These are phyloP conservation scores for Danio rerio DNA, from an alignment of 2,113 vertebrate species.

Conservation along the genomic window DNA sequence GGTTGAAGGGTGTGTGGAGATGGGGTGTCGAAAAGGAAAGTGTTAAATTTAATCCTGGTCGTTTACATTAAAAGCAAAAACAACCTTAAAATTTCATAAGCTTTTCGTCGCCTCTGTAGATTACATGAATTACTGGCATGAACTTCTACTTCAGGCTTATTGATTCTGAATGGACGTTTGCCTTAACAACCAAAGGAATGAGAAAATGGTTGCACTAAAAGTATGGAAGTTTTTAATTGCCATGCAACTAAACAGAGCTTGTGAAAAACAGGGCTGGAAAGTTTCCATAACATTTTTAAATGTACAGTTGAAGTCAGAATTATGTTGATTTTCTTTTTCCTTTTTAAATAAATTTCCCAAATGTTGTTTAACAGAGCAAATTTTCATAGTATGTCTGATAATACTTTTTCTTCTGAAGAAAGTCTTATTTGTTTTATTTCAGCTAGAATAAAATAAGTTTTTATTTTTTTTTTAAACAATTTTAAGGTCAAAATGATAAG, in stretches of 20 bases:
- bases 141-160: slow-evolving; percentile 36
- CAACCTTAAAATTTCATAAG: slow-evolving; percentile 67
- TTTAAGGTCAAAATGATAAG: too few species aligned
- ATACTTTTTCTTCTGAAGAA: too few species aligned
- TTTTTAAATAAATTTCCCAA: too few species aligned
- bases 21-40: slow-evolving; percentile 47
- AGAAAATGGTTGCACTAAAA: slow-evolving; percentile 25
- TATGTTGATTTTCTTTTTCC: too few species aligned
- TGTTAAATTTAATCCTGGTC: slow-evolving; percentile 67
- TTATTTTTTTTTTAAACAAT: too few species aligned
- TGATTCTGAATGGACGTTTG: slow-evolving; percentile 24
- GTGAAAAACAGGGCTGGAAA: not conserved
- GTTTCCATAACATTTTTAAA: not conserved
- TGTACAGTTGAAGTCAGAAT: not conserved
- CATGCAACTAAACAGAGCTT: slow-evolving; percentile 38
- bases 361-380: too few species aligned
- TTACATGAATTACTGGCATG: slow-evolving; percentile 55
- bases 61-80: slow-evolving; percentile 70
- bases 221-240: slow-evolving; percentile 38
- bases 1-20: slow-evolving; percentile 39
- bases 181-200: slow-evolving; percentile 14
- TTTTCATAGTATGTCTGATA: too few species aligned
- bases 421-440: too few species aligned
- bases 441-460: too few species aligned
- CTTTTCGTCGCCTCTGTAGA: slow-evolving; percentile 68